phyloP scores from a whole-genome alignment of 2,888 invertebrate genomes.

The Spatulosminthurus flaviceps region DNA sequence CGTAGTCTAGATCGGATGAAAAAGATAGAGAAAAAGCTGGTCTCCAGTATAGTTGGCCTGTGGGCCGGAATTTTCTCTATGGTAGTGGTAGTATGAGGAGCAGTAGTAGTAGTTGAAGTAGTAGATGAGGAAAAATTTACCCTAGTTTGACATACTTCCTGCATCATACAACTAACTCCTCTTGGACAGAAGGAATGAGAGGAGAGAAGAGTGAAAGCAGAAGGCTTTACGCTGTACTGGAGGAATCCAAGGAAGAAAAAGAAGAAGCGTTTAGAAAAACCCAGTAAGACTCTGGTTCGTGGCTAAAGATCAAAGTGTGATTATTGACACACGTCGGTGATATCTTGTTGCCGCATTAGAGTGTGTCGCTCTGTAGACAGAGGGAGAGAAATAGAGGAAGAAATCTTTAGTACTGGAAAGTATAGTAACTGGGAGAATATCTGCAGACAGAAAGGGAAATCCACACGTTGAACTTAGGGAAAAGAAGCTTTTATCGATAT shows the following conservation, averaged over 20 bases:
- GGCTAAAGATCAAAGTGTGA: constrained; percentile 44
- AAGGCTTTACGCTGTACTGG: not conserved
- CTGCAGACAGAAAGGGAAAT: not conserved
- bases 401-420: not conserved
- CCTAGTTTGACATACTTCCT: constrained; percentile 24
- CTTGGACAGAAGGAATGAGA: too few relatives aligned
- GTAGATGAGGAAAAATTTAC: constrained; percentile 14
- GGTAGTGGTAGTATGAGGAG: not conserved
- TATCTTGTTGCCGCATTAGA: constrained; percentile 43
- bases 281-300: constrained; percentile 18
- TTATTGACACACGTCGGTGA: constrained; percentile 40
- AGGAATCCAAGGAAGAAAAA: not conserved
- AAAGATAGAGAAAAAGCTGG: too few relatives aligned
- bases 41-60: too few relatives aligned
- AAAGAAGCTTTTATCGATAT: constrained; percentile 44
- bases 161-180: too few relatives aligned
- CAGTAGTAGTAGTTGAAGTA: too few relatives aligned
- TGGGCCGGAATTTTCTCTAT: not conserved
- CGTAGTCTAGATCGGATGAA: too few relatives aligned
- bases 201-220: too few relatives aligned
- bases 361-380: constrained; percentile 9
- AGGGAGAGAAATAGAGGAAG: constrained; percentile 9
- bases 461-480: constrained; percentile 4
- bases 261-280: not conserved
- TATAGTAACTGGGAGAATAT: not conserved